phyloP scores from a whole-genome alignment of 2,797 vertebrate genomes.

The Hapalemur alaotrensis region DNA sequence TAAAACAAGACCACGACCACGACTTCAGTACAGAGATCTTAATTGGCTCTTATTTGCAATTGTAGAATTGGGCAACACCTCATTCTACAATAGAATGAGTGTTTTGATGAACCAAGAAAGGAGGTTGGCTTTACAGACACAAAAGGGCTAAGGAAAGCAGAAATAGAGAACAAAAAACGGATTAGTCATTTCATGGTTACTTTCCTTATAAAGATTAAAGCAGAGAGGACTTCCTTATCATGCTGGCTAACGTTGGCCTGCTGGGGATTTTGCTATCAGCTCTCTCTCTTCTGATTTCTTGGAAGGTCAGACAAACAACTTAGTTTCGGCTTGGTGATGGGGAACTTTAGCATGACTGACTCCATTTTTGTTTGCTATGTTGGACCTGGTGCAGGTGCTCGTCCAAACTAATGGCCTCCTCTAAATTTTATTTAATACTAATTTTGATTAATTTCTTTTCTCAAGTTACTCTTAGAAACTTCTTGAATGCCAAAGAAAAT shows the following conservation, averaged over 20 bases:
- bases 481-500: background rate
- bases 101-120: background rate
- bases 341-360: background rate
- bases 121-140: background rate
- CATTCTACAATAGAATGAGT: background rate
- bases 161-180: background rate
- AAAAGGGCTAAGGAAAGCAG: background rate
- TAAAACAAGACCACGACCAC: constrained; percentile 16
- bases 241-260: background rate
- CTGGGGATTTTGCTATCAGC: background rate
- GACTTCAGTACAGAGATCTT: background rate
- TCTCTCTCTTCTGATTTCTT: background rate
- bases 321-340: background rate
- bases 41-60: background rate
- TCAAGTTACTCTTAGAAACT: constrained; percentile 29
- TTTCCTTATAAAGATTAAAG: background rate
- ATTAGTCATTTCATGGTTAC: background rate
- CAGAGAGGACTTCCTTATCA: background rate
- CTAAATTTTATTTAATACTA: background rate
- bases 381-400: background rate
- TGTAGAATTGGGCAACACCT: background rate
- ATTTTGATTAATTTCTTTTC: constrained; percentile 30
- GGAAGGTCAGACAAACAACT: background rate
- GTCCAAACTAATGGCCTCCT: background rate
- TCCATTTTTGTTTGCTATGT: background rate